Percentiles rank a stretch among this genome's conserved stretches.
phyloP scores from a whole-genome alignment of 1,140 invertebrate genomes.

The Drosophila watanabei region DNA sequence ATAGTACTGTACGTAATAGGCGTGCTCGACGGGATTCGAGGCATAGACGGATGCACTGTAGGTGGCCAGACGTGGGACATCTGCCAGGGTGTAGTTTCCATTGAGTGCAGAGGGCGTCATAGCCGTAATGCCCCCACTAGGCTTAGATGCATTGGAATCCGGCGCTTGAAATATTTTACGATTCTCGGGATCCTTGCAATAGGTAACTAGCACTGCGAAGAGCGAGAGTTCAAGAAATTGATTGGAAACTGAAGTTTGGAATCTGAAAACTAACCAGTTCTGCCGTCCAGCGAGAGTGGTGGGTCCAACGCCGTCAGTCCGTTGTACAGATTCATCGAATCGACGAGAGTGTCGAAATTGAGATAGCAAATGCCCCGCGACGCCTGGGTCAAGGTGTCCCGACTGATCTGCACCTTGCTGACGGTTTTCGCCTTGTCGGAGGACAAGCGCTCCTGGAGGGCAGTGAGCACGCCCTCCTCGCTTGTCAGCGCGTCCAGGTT shows the following conservation, averaged over 20 bases:
- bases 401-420: constrained; percentile 91
- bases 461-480: constrained; percentile 93
- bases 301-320: constrained; percentile 88
- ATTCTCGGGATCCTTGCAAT: constrained; percentile 71
- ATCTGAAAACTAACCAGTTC: constrained; percentile 86
- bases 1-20: constrained; percentile 92
- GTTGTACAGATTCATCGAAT: constrained; percentile 92
- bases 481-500: constrained; percentile 94
- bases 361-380: constrained; percentile 94
- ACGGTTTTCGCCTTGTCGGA: constrained; percentile 88
- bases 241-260: not conserved
- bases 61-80: constrained; percentile 91
- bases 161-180: constrained; percentile 36
- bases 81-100: constrained; percentile 88
- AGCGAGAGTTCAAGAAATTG: not conserved
- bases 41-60: constrained; percentile 93
- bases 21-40: constrained; percentile 90
- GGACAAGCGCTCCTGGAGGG: constrained; percentile 89
- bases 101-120: constrained; percentile 34
- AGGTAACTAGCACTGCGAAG: constrained; percentile 58
- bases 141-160: constrained; percentile 11
- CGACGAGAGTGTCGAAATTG: constrained; percentile 93
- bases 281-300: constrained; percentile 89
- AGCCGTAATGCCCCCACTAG: constrained; percentile 13
- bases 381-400: constrained; percentile 92